These are phyloP conservation scores for Sycophila sp. DNA, from an alignment of 1,140 invertebrate genomes.

Conservation along the genomic window DNA sequence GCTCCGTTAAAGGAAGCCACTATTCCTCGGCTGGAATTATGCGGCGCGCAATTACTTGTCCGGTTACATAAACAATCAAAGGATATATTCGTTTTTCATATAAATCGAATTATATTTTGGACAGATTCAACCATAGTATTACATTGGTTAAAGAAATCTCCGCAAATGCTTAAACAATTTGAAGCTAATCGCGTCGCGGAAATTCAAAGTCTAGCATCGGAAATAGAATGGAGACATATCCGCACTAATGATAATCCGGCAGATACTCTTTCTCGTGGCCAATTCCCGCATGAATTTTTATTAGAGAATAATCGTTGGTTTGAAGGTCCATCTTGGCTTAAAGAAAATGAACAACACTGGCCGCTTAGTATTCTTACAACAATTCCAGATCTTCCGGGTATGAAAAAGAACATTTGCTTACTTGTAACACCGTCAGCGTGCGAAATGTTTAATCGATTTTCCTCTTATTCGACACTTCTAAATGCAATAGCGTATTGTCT, in stretches of 20 bases:
- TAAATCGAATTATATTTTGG: constrained; percentile 12
- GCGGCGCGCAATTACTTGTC: constrained; percentile 47
- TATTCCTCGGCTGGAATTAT: constrained; percentile 58
- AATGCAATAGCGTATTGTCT: not conserved
- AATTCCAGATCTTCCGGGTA: not conserved
- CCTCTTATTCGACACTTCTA: not conserved
- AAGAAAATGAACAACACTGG: not conserved
- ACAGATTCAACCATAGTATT: constrained; percentile 10
- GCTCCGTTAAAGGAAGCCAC: constrained; percentile 7
- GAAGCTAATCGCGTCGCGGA: constrained; percentile 46
- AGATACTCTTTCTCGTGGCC: constrained; percentile 40
- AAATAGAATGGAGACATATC: constrained; percentile 46
- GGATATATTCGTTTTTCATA: not conserved
- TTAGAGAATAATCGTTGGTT: not conserved
- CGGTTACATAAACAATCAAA: not conserved
- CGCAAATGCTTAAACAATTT: not conserved
- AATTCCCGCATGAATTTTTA: not conserved
- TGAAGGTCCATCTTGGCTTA: constrained; percentile 10
- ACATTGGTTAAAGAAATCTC: constrained; percentile 34
- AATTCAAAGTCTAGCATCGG: constrained; percentile 36
- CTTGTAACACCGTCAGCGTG: not conserved
- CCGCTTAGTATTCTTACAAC: not conserved
- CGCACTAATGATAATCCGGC: constrained; percentile 46
- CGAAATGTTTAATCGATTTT: not conserved
- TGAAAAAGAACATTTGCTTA: not conserved